Base-by-base conservation (phyloP, 2,888 invertebrate species). In the Icerya purchasi region DNA sequence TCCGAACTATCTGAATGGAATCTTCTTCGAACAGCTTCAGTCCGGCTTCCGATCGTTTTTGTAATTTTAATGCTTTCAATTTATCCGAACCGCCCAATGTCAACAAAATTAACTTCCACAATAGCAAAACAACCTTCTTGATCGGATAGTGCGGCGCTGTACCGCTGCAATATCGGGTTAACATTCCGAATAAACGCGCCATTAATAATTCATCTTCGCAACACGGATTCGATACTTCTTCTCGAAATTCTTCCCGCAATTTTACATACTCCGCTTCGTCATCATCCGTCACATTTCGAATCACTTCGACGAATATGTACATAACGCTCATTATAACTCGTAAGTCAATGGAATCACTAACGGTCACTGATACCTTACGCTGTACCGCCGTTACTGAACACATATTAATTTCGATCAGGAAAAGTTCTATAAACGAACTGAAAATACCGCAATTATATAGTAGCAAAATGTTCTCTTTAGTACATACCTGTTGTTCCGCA, bases 81-180 rank as follows among this genome's bases (percentile, higher is more conserved):
- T 84, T 82, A 61, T 84, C 82, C 68, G 89, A 88, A 5, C 96
- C 97, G 22, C 98, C 98, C 56, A 98, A 75, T 18, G 88, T 85
- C 1, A 94, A 83, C 57, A 99, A 75, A 61, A 96, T 80, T 10
- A 91, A 80, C 75, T 98, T 98, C 98, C 98, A 98, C 1, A 96
- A 72, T 20, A 98, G 74, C 55, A 99, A 74, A 20, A 99, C 76
- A 10, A 97, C 89, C 74, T 98, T 99, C 71, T 94, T 96, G 82
- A 98, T 96, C 2, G 98, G 98, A 74, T 93, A 97, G 74, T 97
- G 94, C 20, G 96, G 92, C 3, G 91, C 87, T 23, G 86, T 83
- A 1, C 96, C 96, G 66, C 91, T 89, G 73, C 97, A 97, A 70
- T 97, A 92, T 66, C 86, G 81, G 36, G 93, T 93, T 24, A 97